These are phyloP conservation scores for Orchestia grillus DNA, from an alignment of 1,140 invertebrate genomes.

Conservation along the genomic window DNA sequence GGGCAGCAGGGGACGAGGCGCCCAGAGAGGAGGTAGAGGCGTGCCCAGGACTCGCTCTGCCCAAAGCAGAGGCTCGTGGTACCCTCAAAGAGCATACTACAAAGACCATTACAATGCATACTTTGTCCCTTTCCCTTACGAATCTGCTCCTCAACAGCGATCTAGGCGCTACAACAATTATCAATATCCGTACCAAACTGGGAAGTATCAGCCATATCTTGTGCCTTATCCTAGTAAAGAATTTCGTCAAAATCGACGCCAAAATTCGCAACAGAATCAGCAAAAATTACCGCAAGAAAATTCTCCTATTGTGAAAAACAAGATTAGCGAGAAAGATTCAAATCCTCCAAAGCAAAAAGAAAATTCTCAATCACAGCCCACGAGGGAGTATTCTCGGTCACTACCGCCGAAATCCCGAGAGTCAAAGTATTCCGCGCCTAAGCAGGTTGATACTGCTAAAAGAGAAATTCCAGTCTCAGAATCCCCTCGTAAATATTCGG, in stretches of 20 bases:
- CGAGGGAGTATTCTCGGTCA: slow-evolving; percentile 46
- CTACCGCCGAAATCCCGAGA: neutral
- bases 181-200: slow-evolving; percentile 14
- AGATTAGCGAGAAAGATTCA: neutral
- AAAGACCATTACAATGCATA: neutral
- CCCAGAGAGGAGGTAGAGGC: neutral
- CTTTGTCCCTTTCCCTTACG: slow-evolving; percentile 13
- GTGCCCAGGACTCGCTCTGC: slow-evolving; percentile 4
- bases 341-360: slow-evolving; percentile 8
- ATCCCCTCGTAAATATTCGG: neutral
- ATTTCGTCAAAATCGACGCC: slow-evolving; percentile 59
- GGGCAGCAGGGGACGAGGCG: neutral
- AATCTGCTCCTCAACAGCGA: neutral
- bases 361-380: slow-evolving; percentile 60
- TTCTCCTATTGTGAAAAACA: slow-evolving; percentile 24
- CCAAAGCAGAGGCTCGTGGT: slow-evolving; percentile 22
- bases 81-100: slow-evolving; percentile 17
- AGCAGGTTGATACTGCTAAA: neutral
- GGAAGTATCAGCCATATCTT: slow-evolving; percentile 32
- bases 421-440: neutral
- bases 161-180: slow-evolving; percentile 45
- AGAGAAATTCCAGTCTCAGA: neutral
- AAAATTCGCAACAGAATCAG: slow-evolving; percentile 59
- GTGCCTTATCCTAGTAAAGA: slow-evolving; percentile 56
- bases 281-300: slow-evolving; percentile 43